Evolutionary conservation across 2,888 invertebrate genomes (phyloP).

Genomic region (Synanthedon tipuliformis): DNA sequence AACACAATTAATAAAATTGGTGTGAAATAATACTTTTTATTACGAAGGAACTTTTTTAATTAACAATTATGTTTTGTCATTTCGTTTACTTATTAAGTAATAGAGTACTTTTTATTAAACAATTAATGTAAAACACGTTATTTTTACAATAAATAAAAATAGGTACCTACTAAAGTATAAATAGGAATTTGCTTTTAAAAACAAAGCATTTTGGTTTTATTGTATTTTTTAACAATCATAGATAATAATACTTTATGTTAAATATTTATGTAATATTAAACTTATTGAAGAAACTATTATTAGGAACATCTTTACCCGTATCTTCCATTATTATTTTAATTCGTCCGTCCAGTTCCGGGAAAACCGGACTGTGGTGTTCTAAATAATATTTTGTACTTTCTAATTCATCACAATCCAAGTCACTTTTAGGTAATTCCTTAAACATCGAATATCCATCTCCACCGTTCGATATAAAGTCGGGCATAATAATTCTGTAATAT

Average conservation of each 20-base stretch:
- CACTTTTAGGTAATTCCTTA: slow-evolving; percentile 29
- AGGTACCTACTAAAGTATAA: too few species aligned
- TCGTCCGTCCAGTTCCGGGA: slow-evolving; percentile 74
- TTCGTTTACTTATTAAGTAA: too few species aligned
- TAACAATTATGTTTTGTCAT: too few species aligned
- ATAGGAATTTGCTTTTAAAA: too few species aligned
- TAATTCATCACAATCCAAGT: slow-evolving; percentile 61
- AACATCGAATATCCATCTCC: slow-evolving; percentile 80
- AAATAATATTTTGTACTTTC: slow-evolving; percentile 70
- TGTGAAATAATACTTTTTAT: too few species aligned
- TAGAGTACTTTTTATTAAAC: too few species aligned
- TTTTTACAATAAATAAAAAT: too few species aligned
- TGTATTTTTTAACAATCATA: neutral
- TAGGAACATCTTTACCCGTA: slow-evolving; percentile 12
- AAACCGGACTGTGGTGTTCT: slow-evolving; percentile 68
- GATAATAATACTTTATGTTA: neutral
- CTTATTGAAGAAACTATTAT: neutral
- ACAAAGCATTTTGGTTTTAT: too few species aligned
- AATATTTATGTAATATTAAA: neutral
- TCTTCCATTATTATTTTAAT: slow-evolving; percentile 52
- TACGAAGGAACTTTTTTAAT: too few species aligned
- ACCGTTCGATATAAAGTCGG: slow-evolving; percentile 75
- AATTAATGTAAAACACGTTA: too few species aligned
- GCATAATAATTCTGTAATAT: slow-evolving; percentile 75
- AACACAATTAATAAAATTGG: too few species aligned